Evolutionary conservation across 2,888 invertebrate genomes (phyloP).

Genomic region (Synanthedon tipuliformis): DNA sequence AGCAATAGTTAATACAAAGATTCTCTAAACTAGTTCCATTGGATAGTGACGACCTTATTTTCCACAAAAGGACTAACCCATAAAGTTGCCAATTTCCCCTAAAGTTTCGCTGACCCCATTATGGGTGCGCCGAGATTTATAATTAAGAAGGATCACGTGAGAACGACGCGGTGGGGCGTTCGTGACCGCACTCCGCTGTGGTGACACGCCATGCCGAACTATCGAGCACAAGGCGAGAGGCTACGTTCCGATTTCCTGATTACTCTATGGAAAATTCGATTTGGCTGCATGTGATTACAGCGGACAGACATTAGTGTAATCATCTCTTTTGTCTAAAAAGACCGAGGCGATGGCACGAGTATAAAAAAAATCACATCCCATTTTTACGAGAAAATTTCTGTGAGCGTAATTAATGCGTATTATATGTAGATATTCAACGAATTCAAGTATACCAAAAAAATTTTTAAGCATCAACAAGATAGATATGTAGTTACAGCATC

Average conservation of each 20-base stretch:
- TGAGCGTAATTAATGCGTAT: too few relatives aligned
- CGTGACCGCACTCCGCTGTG: constrained; percentile 47
- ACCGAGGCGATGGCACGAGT: too few relatives aligned
- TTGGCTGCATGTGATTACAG: background rate
- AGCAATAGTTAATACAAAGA: too few relatives aligned
- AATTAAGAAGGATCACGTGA: constrained; percentile 56
- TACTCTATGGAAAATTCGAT: constrained; percentile 16
- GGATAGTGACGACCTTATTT: background rate
- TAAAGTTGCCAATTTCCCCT: background rate
- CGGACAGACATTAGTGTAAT: too few relatives aligned
- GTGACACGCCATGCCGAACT: constrained; percentile 52
- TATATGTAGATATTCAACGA: too few relatives aligned
- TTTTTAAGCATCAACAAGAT: too few relatives aligned
- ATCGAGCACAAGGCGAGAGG: constrained; percentile 57
- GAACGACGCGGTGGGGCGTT: constrained; percentile 37
- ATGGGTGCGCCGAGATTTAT: constrained; percentile 32
- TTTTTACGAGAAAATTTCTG: too few relatives aligned
- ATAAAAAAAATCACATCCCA: too few relatives aligned
- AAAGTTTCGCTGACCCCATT: constrained; percentile 28
- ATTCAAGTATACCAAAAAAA: too few relatives aligned
- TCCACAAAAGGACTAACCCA: background rate
- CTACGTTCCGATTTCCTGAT: constrained; percentile 47
- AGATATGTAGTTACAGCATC: too few relatives aligned
- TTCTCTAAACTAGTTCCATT: too few relatives aligned
- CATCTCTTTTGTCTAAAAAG: too few relatives aligned